Conservation (phyloP, 2,113 vertebrate genomes). For the Stegastes partitus region DNA sequence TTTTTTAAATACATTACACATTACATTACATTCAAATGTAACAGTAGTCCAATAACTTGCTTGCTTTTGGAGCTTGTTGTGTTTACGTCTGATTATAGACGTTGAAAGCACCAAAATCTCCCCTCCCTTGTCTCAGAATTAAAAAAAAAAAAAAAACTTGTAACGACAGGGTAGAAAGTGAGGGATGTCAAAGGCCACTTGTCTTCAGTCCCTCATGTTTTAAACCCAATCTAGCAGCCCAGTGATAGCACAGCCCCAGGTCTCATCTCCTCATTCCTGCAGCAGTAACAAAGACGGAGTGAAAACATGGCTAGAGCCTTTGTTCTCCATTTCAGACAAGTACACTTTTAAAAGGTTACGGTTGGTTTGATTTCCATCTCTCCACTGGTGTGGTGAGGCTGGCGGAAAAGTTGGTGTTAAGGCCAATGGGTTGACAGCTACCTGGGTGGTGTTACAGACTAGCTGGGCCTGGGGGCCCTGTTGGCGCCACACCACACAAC, state of each 20-base stretch:
- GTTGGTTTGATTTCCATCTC: conserved; percentile 76
- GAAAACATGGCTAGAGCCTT: conserved; percentile 66
- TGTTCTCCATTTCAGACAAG: conserved; percentile 67
- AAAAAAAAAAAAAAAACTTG: conserved; percentile 10
- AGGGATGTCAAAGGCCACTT: conserved; percentile 62
- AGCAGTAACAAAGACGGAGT: conserved; percentile 59
- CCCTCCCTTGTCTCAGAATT: conserved; percentile 38
- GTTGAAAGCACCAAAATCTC: conserved; percentile 45
- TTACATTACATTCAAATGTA: too few species aligned
- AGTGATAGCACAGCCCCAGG: conserved; percentile 56
- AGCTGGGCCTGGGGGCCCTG: conserved; percentile 69
- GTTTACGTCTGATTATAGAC: conserved; percentile 37
- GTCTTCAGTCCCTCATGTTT: conserved; percentile 65
- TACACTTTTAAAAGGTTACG: conserved; percentile 77
- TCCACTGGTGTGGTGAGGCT: conserved; percentile 56
- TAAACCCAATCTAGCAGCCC: conserved; percentile 69
- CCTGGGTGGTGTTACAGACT: conserved; percentile 78
- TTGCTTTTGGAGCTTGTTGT: conserved; percentile 38
- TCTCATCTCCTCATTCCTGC: conserved; percentile 47
- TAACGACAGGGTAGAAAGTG: conserved; percentile 47
- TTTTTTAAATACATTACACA: too few species aligned
- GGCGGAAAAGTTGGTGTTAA: conserved; percentile 58
- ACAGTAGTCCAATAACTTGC: conserved; percentile 4
- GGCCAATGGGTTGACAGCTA: conserved; percentile 81
- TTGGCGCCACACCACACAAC: conserved; percentile 79